phyloP scores from a whole-genome alignment of 2,797 vertebrate species.

The Molothrus ater region DNA sequence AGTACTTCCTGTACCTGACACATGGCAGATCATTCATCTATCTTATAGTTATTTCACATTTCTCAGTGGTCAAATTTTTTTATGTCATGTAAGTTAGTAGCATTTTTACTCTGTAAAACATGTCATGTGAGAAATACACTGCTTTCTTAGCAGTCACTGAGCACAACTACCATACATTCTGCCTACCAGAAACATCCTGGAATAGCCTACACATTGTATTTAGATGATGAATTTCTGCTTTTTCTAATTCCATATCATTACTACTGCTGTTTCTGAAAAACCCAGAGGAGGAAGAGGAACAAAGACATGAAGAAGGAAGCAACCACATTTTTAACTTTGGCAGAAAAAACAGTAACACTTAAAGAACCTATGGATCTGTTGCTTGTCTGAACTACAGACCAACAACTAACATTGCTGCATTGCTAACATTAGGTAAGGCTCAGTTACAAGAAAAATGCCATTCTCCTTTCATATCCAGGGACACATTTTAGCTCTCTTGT shows the following conservation, averaged over 20 bases:
- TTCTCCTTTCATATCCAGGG: not conserved
- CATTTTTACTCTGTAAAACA: not conserved
- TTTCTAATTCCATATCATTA: not conserved
- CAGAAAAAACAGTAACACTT: not conserved
- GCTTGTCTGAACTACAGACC: not conserved
- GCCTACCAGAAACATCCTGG: not conserved
- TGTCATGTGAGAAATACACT: not conserved
- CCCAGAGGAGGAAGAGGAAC: not conserved
- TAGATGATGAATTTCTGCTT: not conserved
- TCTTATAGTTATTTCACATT: not conserved
- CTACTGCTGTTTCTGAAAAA: not conserved
- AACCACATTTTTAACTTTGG: not conserved
- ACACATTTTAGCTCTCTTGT: not conserved
- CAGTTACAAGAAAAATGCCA: constrained; percentile 10
- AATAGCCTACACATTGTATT: not conserved
- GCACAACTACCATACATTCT: not conserved
- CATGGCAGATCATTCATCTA: not conserved
- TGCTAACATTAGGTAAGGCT: not conserved
- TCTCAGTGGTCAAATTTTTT: not conserved
- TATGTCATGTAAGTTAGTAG: not conserved
- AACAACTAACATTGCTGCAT: not conserved
- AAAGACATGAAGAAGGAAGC: not conserved
- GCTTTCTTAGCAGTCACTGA: not conserved
- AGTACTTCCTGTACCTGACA: not conserved
- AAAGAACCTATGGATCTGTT: not conserved